Base-by-base conservation (phyloP, 2,113 vertebrate genomes). In the Melanerpes formicivorus region DNA sequence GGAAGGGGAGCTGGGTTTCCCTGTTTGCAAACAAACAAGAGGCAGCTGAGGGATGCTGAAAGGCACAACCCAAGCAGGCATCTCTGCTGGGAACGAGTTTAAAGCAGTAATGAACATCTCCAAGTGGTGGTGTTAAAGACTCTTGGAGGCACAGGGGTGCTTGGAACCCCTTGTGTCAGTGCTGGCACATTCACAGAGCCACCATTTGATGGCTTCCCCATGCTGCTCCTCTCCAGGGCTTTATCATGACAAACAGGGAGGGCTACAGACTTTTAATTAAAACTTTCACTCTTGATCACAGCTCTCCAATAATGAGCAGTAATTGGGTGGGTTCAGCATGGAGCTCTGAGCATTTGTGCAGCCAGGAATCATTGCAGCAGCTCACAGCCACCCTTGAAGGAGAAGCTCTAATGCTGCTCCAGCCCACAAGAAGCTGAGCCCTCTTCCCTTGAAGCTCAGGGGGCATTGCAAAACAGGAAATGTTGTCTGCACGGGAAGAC, bases 1-100 rank as follows among this genome's bases (percentile, higher is more conserved):
- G 1, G 5, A 64, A 44, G 37, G 5, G 1, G 1, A 34, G 48
- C 55, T 9, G 2, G 5, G 25, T 32, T 37, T 55, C 62, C 59
- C 52, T 14, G 14, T 27, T 14, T 79, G 56, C 82, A 44, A 56
- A 78, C 29, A 16, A 18, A 18, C 30, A 2, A 5, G 10, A 46
- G 30, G 15, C 67, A 75, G 74, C 9, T 25, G 30, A 82, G 60
- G 17, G 34, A 48, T 11, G 9, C 77, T 17, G 52, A 66, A 55
- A 84, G 62, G 62, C 64, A 14, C 30, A 34, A 56, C 14, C 67
- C 42, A 37, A 4, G 26, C 6, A 6, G 5, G 21, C 46, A 14
- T 3, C 40, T 70, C 48, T n/a, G 25, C 78, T 37, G 26, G 54
- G 25, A 55, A 55, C 8, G 54, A 9, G 26, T 55, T 29, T 55